Conservation (phyloP, 2,888 invertebrate species). For the Anodontia alba region DNA sequence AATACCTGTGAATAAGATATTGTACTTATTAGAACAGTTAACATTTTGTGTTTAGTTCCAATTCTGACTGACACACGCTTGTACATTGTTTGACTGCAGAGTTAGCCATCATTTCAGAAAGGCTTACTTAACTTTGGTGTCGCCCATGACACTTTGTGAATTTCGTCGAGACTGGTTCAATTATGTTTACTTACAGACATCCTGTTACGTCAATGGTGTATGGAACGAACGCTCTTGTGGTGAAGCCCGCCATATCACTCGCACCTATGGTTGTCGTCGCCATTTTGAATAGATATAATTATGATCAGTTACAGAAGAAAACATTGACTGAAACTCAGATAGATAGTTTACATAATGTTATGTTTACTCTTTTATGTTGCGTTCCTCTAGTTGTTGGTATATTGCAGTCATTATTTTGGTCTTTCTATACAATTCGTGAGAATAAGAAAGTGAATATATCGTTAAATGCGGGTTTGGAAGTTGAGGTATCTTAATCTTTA, state of each 20-base stretch:
- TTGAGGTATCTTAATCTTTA: background rate
- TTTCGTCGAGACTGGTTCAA: too few relatives aligned
- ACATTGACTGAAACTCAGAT: conserved; percentile 28
- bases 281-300: conserved; percentile 77
- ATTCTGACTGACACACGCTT: too few relatives aligned
- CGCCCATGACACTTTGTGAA: too few relatives aligned
- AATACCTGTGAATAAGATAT: too few relatives aligned
- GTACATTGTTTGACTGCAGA: too few relatives aligned
- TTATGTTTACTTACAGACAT: too few relatives aligned
- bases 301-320: conserved; percentile 58
- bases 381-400: conserved; percentile 68
- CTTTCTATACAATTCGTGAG: conserved; percentile 60
- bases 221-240: conserved; percentile 82
- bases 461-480: background rate
- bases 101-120: too few relatives aligned
- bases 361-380: conserved; percentile 70
- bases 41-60: too few relatives aligned
- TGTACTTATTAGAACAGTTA: too few relatives aligned
- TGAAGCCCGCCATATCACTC: conserved; percentile 81
- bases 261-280: conserved; percentile 79
- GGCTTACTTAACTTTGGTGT: too few relatives aligned
- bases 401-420: conserved; percentile 73
- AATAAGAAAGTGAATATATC: conserved; percentile 1
- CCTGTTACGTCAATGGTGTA: conserved; percentile 82
- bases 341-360: conserved; percentile 56